Conservation (phyloP, 2,888 invertebrate genomes). For the Reticulitermes lucifugus region DNA sequence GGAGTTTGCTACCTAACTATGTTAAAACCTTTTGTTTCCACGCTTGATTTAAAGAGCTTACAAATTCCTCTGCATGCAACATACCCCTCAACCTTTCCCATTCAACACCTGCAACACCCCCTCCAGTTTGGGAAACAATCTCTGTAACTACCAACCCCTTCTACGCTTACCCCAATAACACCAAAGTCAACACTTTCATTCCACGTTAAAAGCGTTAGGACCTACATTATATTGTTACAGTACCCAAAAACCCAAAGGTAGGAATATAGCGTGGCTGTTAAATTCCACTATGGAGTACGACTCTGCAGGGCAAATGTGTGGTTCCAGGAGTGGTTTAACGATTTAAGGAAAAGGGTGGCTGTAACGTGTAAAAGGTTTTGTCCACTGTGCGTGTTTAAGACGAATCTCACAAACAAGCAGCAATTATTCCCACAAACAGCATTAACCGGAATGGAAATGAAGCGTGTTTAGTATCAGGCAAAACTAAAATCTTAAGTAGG, state of each 20-base stretch:
- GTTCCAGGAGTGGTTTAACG: too few species aligned
- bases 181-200: constrained; percentile 7
- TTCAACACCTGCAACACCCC: constrained; percentile 12
- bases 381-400: too few species aligned
- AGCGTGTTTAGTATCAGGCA: too few species aligned
- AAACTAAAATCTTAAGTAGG: too few species aligned
- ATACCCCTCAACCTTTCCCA: constrained; percentile 14
- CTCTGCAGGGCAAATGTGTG: too few species aligned
- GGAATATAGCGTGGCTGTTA: too few species aligned
- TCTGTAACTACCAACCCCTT: background rate
- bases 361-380: too few species aligned
- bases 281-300: too few species aligned
- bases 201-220: background rate
- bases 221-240: constrained; percentile 1
- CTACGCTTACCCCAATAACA: constrained; percentile 18
- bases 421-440: too few species aligned
- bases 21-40: constrained; percentile 46
- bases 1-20: constrained; percentile 21
- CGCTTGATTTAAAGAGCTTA: constrained; percentile 50
- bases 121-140: background rate
- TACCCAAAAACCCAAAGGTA: background rate
- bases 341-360: too few species aligned
- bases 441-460: too few species aligned
- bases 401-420: too few species aligned
- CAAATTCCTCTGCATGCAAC: constrained; percentile 45